Evolutionary conservation across 2,113 vertebrate species (phyloP), one percentile per base, ranked within the genome.

Genomic region (Steatornis caripensis): DNA sequence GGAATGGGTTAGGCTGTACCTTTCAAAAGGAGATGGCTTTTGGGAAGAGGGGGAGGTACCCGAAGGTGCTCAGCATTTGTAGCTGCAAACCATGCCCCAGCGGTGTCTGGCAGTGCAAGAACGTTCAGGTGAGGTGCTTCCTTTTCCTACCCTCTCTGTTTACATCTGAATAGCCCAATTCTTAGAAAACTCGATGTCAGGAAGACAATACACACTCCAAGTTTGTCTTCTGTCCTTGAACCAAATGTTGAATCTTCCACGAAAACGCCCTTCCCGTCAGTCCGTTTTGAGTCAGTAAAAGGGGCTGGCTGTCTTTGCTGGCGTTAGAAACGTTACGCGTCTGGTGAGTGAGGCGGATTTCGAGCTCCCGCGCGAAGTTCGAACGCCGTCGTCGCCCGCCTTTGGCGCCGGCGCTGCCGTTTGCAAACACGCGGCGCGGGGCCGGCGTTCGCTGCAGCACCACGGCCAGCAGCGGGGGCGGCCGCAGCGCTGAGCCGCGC

Each of bases 301-400:
- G 41, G 45, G 45, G 13, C 41, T 49, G 12, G 12, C 72, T 9
- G 0, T 22, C 11, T 53, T 41, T 45, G 20, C 19, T 57, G 75
- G 3, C 22, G 3, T 53, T 45, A n/a, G 21, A 54, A 71, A 5
- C 27, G 5, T 8, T 7, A 7, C 4, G 13, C 5, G 4, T 6
- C 4, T 15, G 57, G 8, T 24, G 2, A 15, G n/a, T 45, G 37
- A 11, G 45, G 30, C 54, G 6, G 12, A 6, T 61, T 39, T 45
- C 7, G 29, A 26, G 37, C 13, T 86, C 17, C 22, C 11, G 0
- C 1, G 6, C 3, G 70, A 10, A 23, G 64, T n/a, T 45, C 12
- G 7, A 23, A 0, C 53, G 19, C 30, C 9, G 16, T 3, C 18
- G 1, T 18, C 4, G n/a, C n/a, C n/a, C n/a, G n/a, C n/a, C n/a